Evolutionary conservation across 2,113 vertebrate species (phyloP).

Genomic region (Heterotis niloticus): DNA sequence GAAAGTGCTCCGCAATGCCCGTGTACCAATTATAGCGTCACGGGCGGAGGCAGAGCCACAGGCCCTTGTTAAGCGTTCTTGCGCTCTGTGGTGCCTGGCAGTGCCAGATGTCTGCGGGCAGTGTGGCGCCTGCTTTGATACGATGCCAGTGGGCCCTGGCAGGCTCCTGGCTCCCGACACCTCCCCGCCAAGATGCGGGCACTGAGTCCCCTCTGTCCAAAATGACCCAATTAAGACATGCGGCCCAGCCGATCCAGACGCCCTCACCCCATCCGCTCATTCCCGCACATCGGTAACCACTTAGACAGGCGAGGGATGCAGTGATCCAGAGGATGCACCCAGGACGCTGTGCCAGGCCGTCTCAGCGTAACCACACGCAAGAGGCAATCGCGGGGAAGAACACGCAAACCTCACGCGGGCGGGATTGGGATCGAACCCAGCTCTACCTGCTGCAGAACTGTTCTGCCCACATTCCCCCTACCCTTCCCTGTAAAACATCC

Average conservation of each 20-base stretch:
- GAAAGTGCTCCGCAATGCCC: conserved; percentile 57
- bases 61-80: conserved; percentile 55
- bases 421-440: no score
- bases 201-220: conserved; percentile 56
- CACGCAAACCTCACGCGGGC: no score
- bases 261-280: not conserved
- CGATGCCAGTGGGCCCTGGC: conserved; percentile 59
- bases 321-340: no score
- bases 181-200: conserved; percentile 59
- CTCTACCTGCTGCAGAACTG: no score
- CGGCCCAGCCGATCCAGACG: conserved; percentile 34
- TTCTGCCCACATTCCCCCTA: no score
- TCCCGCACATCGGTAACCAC: not conserved
- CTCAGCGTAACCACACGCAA: no score
- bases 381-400: no score
- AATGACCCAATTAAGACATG: conserved; percentile 67
- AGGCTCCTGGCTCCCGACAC: conserved; percentile 57
- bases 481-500: not conserved
- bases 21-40: conserved; percentile 62
- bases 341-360: no score
- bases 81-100: conserved; percentile 47
- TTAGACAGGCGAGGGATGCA: not conserved
- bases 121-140: conserved; percentile 60
- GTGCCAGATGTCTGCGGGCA: conserved; percentile 63
- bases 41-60: conserved; percentile 47